Evolutionary conservation across 2,888 invertebrate species (phyloP), one percentile per base, ranked within the genome.

Genomic region (Eupeodes latifasciatus): DNA sequence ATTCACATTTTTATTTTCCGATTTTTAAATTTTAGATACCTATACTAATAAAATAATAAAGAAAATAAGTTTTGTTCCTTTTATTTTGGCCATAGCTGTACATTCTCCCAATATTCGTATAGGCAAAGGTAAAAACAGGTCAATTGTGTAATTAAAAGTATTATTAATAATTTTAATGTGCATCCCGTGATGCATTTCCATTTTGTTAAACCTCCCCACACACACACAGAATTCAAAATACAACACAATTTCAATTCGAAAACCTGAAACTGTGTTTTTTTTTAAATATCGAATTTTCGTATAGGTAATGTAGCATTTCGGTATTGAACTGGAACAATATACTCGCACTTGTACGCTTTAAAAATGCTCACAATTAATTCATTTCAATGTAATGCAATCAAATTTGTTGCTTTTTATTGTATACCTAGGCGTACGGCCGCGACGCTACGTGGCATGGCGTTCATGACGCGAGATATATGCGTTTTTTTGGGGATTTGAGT

Each of bases 301-400:
- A 19, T 19, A 12, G 19, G 19, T 1, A 27, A 27, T 27, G 27
- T 27, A 27, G 27, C 27, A 27, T 27, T 27, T 44, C 40, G n/a
- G n/a, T 53, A n/a, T 66, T 55, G 11, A n/a, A 34, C 62, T 36
- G 66, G 40, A 34, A 75, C 7, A 57, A 75, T 57, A 27, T 27
- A 27, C 27, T 27, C 27, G 27, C 2, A 27, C 27, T 27, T 3
- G 27, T 27, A 66, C 47, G 19, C 4, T 14, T 47, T 71, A 69
- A 78, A 69, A 82, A 79, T 55, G 34, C 55, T 87, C 64, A 85
- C 81, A 81, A 81, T 85, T 85, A 85, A 88, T 81, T 78, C 78
- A 57, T 75, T 78, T 78, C 85, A 69, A 78, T 85, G 85, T 88
- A 88, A 85, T 85, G 88, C 78, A 85, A 88, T 88, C 81, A 85